phyloP scores from a whole-genome alignment of 2,797 vertebrate species.

The Ptychadena robeensis region DNA sequence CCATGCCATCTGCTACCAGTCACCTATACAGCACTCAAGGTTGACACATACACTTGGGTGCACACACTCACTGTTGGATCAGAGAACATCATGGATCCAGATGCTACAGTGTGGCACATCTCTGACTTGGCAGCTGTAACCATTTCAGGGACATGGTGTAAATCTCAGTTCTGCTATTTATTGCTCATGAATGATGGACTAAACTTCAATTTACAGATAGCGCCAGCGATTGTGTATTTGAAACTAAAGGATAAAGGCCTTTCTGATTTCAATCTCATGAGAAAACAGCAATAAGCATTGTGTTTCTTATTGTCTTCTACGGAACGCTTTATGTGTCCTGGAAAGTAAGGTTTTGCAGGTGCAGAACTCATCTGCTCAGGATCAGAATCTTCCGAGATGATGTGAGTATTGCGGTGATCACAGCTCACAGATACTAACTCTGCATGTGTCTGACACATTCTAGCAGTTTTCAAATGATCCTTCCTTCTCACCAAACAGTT shows the following conservation, averaged over 20 bases:
- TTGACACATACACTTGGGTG: not conserved
- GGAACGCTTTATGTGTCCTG: slow-evolving; percentile 56
- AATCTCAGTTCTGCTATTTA: slow-evolving; percentile 45
- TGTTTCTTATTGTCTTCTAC: slow-evolving; percentile 63
- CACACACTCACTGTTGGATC: not conserved
- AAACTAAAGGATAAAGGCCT: slow-evolving; percentile 45
- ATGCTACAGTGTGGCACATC: slow-evolving; percentile 41
- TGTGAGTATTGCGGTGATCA: slow-evolving; percentile 62
- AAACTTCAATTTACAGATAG: slow-evolving; percentile 51
- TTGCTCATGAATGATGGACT: slow-evolving; percentile 40
- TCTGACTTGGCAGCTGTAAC: slow-evolving; percentile 52
- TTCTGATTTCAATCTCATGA: slow-evolving; percentile 34
- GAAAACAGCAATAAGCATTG: not conserved
- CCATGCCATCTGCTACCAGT: not conserved
- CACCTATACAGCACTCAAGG: not conserved
- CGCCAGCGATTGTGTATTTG: slow-evolving; percentile 17
- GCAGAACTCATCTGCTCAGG: slow-evolving; percentile 44
- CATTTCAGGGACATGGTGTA: slow-evolving; percentile 36
- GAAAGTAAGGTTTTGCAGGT: slow-evolving; percentile 62
- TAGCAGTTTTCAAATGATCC: slow-evolving; percentile 70
- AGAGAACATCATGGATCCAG: slow-evolving; percentile 34
- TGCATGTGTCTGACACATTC: slow-evolving; percentile 68
- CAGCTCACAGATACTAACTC: slow-evolving; percentile 68
- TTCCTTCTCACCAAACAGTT: slow-evolving; percentile 68
- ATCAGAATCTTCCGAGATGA: slow-evolving; percentile 55